These are phyloP conservation scores for Potamarius usumacintae DNA, from an alignment of 2,113 vertebrate species.

Conservation along the genomic window DNA sequence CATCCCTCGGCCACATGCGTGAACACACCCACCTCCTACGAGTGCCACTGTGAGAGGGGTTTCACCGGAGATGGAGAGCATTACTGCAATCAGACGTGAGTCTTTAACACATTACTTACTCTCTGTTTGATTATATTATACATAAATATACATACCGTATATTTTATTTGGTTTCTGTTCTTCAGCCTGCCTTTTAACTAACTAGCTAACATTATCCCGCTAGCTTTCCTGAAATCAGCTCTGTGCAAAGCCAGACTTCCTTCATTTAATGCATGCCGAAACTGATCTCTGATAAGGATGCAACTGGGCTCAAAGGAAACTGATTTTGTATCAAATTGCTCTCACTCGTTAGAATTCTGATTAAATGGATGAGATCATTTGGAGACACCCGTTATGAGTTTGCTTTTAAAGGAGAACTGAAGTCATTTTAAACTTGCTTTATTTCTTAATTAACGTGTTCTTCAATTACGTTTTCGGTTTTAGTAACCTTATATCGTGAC, in stretches of 20 bases:
- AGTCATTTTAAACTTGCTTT: too few species aligned
- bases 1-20: slow-evolving; percentile 82
- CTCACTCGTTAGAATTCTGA: not conserved
- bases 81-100: slow-evolving; percentile 91
- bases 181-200: not conserved
- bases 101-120: not conserved
- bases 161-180: not conserved
- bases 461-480: too few species aligned
- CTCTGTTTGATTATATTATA: not conserved
- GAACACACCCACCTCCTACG: slow-evolving; percentile 88
- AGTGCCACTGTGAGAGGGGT: slow-evolving; percentile 88
- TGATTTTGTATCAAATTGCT: not conserved
- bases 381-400: not conserved
- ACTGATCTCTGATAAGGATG: not conserved
- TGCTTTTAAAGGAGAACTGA: not conserved
- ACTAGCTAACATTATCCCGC: not conserved
- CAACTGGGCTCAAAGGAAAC: too few species aligned
- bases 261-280: not conserved
- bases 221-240: not conserved
- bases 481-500: too few species aligned
- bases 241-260: not conserved
- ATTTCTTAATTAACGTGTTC: too few species aligned
- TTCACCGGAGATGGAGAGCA: slow-evolving; percentile 84
- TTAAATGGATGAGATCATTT: not conserved
- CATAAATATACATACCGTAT: too few species aligned